Evolutionary conservation across 2,113 vertebrate species (phyloP).

Genomic region (Paradoxurus hermaphroditus): DNA sequence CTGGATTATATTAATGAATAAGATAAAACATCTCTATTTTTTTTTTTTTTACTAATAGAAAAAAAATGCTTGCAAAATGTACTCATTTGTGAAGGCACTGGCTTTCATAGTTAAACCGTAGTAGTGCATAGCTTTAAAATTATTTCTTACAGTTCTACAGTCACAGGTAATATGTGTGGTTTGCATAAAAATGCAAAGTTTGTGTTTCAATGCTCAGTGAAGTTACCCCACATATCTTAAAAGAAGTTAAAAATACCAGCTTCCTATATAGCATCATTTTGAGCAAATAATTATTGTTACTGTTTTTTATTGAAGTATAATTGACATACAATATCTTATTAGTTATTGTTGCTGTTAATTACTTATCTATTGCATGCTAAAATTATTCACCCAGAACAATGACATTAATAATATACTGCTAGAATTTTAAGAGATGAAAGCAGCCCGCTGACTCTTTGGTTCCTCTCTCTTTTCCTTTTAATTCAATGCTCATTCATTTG

Average conservation of each 20-base stretch:
- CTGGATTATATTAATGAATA: neutral
- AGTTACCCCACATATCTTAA: slow-evolving; percentile 28
- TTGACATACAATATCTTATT: neutral
- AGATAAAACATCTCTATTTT: neutral
- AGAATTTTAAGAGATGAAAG: slow-evolving; percentile 21
- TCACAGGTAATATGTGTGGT: neutral
- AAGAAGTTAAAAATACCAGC: slow-evolving; percentile 57
- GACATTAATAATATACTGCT: slow-evolving; percentile 62
- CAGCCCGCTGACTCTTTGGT: neutral
- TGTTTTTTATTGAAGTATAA: neutral
- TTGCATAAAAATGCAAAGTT: neutral
- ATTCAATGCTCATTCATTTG: slow-evolving; percentile 43
- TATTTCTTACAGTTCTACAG: neutral
- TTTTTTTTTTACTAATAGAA: neutral
- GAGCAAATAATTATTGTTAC: slow-evolving; percentile 58
- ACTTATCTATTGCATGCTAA: slow-evolving; percentile 44
- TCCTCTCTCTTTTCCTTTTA: neutral
- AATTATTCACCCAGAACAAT: slow-evolving; percentile 67
- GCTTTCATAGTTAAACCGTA: neutral
- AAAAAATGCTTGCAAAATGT: neutral
- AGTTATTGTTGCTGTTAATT: slow-evolving; percentile 67
- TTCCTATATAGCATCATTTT: slow-evolving; percentile 45
- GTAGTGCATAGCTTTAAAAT: neutral
- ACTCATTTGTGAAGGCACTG: neutral
- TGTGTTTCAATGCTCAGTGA: neutral